Evolutionary conservation across 2,113 vertebrate species (phyloP).

Genomic region (Amblyopsis rosae): DNA sequence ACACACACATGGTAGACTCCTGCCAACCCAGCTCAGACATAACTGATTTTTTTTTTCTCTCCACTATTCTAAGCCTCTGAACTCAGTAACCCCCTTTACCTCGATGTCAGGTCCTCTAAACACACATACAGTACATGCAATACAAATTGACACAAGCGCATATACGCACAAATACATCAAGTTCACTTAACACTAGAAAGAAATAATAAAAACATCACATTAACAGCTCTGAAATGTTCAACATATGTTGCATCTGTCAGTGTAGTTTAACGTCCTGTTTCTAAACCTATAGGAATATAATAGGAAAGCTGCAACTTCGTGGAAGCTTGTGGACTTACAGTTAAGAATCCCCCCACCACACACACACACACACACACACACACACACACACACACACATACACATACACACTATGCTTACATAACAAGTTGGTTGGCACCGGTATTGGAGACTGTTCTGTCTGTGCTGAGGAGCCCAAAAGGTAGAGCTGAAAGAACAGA

Average conservation of each 20-base stretch:
- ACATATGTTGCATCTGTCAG: no score
- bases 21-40: slow-evolving; percentile 36
- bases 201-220: no score
- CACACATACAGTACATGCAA: slow-evolving; percentile 9
- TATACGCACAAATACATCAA: not conserved
- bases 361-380: slow-evolving; percentile 3
- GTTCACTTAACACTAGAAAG: not conserved
- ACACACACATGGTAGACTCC: not conserved
- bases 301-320: no score
- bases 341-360: not conserved
- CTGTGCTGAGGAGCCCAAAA: slow-evolving; percentile 26
- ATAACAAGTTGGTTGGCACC: slow-evolving; percentile 41
- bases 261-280: no score
- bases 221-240: no score
- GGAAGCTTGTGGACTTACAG: no score
- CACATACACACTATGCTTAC: not conserved
- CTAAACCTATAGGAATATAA: no score
- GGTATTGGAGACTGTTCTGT: slow-evolving; percentile 48
- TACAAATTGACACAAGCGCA: slow-evolving; percentile 20
- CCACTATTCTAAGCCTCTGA: slow-evolving; percentile 27
- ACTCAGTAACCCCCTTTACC: slow-evolving; percentile 21
- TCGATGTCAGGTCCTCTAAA: slow-evolving; percentile 23
- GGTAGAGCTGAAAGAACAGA: slow-evolving; percentile 47
- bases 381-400: not conserved
- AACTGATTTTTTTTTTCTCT: slow-evolving; percentile 33